Base-by-base conservation (phyloP, 2,888 invertebrate species). In the Tenthredo amoena region DNA sequence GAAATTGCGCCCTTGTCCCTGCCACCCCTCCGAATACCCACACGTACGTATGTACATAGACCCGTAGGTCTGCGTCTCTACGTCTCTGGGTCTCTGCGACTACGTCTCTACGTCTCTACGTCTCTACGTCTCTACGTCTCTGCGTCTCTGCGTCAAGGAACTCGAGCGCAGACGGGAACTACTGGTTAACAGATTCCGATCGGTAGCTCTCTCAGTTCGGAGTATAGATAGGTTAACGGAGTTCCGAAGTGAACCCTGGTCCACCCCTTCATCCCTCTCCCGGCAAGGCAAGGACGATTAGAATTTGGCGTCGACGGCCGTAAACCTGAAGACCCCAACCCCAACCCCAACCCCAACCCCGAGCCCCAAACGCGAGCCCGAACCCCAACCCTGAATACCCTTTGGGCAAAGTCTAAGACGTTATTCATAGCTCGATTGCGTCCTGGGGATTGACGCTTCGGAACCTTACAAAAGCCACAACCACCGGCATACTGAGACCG, bases 201-300 rank as follows among this genome's bases (percentile, higher is more conserved):
- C 72, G 72, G 15, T 71, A 18, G 37, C 9, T 18, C 9, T 1
- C 9, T 5, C 21, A 74, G n/a, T 12, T n/a, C 72, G 21, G 10
- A 5, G n/a, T 40, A 43, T 74, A 74, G 40, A 74, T 15, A 6
- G 68, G 68, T 68, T 68, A 68, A 68, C 68, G 34, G 68, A 18
- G 68, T 34, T 68, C 34, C 18, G 34, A 68, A 18, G 34, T 15
- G 34, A 68, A 34, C 31, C 68, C 68, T n/a, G 3, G 26, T 12
- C 31, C 10, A 34, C 12, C 34, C 18, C 21, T 18, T 18, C 34
- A 26, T 34, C 68, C 18, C 34, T 26, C 74, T n/a, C 74, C 74
- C 21, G 74, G 9, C 34, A 31, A 4, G 18, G 18, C 4, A 15
- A 79, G 88, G 81, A 84, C 90, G 91, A 91, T 91, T 90, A 90